A percentile compares a stretch with the other conserved stretches of the same genome.
Conservation (phyloP, 1,140 invertebrate species). For the Liolophura sinensis region DNA sequence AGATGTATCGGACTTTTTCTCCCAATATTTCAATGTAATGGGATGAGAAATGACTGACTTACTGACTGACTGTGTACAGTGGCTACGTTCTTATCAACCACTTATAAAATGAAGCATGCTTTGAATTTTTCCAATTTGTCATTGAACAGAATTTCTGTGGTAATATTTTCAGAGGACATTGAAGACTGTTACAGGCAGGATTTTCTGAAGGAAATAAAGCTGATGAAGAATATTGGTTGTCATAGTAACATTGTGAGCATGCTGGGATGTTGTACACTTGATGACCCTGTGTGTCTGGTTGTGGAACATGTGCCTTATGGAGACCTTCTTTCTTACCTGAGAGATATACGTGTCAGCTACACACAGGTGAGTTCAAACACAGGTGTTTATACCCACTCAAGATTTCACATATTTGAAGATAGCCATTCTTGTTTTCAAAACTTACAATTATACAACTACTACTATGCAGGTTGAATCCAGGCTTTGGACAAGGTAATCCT, state of each 20-base stretch:
- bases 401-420: too few relatives aligned
- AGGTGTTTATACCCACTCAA: too few relatives aligned
- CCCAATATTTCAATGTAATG: neutral
- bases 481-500: too few relatives aligned
- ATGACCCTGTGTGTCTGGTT: constrained; percentile 59
- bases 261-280: constrained; percentile 74
- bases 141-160: neutral
- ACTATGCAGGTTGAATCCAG: too few relatives aligned
- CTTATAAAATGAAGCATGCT: neutral
- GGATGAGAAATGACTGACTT: too few relatives aligned
- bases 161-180: constrained; percentile 50
- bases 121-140: neutral
- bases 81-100: neutral
- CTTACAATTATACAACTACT: too few relatives aligned
- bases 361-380: too few relatives aligned
- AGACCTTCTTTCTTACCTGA: constrained; percentile 58
- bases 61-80: neutral
- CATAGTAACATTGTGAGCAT: constrained; percentile 80
- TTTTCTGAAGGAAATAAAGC: constrained; percentile 75
- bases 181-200: constrained; percentile 52
- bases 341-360: constrained; percentile 32
- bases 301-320: constrained; percentile 60
- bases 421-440: neutral
- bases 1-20: neutral
- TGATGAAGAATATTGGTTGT: constrained; percentile 76